Percentiles rank a stretch among this genome's conserved stretches.
These are phyloP conservation scores for Lota lota DNA, from an alignment of 2,113 vertebrate genomes.

Conservation along the genomic window DNA sequence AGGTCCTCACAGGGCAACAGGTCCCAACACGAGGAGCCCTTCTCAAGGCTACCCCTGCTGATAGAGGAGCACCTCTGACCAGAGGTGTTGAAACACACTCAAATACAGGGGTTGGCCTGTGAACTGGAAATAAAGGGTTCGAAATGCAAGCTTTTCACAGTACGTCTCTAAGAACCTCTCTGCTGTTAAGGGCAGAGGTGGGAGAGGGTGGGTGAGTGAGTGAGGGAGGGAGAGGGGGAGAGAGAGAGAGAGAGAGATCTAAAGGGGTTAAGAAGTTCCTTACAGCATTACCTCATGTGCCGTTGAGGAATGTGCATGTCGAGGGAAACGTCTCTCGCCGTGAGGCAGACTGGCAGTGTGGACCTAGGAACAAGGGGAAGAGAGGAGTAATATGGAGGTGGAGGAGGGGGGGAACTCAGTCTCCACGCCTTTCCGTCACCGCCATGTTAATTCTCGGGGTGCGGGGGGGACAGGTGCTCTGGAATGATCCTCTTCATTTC, in stretches of 20 bases:
- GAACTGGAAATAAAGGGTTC: no score
- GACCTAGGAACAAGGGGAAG: constrained; percentile 6
- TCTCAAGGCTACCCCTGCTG: background rate
- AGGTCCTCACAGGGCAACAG: background rate
- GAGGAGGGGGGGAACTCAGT: background rate
- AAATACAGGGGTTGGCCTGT: no score
- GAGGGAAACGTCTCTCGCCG: constrained; percentile 43
- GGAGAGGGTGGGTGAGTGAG: background rate
- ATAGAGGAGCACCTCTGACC: background rate
- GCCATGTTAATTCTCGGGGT: background rate
- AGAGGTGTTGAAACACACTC: background rate
- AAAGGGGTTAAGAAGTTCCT: constrained; percentile 30
- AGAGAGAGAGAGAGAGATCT: constrained; percentile 7
- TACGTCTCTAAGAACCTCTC: no score
- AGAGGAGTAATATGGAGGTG: background rate
- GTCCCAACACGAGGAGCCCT: background rate
- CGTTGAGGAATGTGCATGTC: constrained; percentile 52
- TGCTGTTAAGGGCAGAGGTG: background rate
- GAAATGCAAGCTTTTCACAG: no score
- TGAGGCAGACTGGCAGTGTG: constrained; percentile 14
- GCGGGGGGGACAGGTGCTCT: background rate
- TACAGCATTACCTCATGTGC: constrained; percentile 60
- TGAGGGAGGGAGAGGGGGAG: background rate
- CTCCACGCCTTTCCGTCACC: background rate
- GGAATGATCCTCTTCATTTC: background rate